Evolutionary conservation across 1,140 invertebrate genomes (phyloP), one percentile per base, ranked within the genome.

Genomic region (Caerostris extrusa): DNA sequence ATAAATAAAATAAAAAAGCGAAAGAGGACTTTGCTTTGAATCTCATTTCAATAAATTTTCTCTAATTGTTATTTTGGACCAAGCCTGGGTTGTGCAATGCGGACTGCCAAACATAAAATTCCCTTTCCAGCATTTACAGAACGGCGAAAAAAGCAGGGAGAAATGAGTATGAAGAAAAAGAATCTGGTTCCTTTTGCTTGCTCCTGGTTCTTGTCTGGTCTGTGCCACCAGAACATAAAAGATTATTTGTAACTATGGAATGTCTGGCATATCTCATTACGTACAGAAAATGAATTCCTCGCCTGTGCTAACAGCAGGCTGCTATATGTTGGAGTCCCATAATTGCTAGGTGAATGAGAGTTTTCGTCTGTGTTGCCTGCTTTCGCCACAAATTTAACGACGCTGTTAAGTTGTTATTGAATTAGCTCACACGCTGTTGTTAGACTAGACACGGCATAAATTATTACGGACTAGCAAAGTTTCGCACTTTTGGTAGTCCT

Each of bases 41-140:
- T 93, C 85, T 60, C 91, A 93, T 93, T 93, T 93, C 91, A 93
- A 93, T 93, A 93, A 93, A 93, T 93, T 87, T 87, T 71, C 91
- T 93, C 83, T 93, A 93, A 93, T 93, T 93, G 91, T 83, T 85
- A 86, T 87, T 93, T 87, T 56, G 82, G 83, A 7, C 55, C 55
- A 85, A 60, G 71, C 14, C 61, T 67, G 61, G 19, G 14, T 77
- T 77, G 34, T 77, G 71, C 71, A 8, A 8, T 77, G 71, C 71
- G 71, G 7, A 34, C 71, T 50, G 34, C 50, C 71, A 77, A 34
- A 50, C 71, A 77, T 77, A 77, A 77, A 77, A 77, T 12, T 77
- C 2, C 34, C 10, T 77, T 77, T 77, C 71, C 34, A 77, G 50
- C 34, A 5, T 77, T 77, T 77, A 77, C 53, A 50, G 71, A 8